A percentile compares a stretch with the other conserved stretches of the same genome.
Conservation (phyloP, 2,888 invertebrate species). For the Spialia ferax region DNA sequence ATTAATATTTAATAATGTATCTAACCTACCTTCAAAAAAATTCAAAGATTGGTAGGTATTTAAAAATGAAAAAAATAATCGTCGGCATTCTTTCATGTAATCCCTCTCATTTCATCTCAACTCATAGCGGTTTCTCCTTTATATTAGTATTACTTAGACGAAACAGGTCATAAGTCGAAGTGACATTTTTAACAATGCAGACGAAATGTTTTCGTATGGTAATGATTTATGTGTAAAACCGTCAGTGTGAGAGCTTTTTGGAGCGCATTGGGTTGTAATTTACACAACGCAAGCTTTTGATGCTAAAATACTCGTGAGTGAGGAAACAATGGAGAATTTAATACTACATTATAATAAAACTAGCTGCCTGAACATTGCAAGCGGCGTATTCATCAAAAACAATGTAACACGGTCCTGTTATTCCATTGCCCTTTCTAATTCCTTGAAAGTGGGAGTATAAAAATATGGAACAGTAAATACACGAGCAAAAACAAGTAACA, state of each 20-base stretch:
- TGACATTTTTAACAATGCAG: constrained; percentile 85
- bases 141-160: constrained; percentile 81
- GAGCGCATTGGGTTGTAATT: constrained; percentile 67
- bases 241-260: constrained; percentile 71
- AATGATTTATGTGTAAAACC: constrained; percentile 84
- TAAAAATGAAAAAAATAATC: constrained; percentile 47
- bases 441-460: constrained; percentile 31
- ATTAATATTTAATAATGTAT: neutral
- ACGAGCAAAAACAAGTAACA: constrained; percentile 49
- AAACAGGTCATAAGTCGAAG: constrained; percentile 83
- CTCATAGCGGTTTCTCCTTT: constrained; percentile 67
- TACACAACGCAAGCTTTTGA: constrained; percentile 55
- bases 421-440: constrained; percentile 39
- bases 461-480: constrained; percentile 37
- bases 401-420: constrained; percentile 40
- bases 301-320: constrained; percentile 44
- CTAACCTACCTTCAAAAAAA: neutral
- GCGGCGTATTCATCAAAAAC: constrained; percentile 33
- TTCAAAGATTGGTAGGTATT: constrained; percentile 25
- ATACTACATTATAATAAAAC: constrained; percentile 33
- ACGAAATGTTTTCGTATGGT: constrained; percentile 85
- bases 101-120: constrained; percentile 61
- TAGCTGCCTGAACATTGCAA: constrained; percentile 37
- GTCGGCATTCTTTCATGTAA: constrained; percentile 72
- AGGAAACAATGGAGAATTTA: constrained; percentile 67